phyloP scores from a whole-genome alignment of 2,888 invertebrate genomes.

The Megastigmus dorsalis region DNA sequence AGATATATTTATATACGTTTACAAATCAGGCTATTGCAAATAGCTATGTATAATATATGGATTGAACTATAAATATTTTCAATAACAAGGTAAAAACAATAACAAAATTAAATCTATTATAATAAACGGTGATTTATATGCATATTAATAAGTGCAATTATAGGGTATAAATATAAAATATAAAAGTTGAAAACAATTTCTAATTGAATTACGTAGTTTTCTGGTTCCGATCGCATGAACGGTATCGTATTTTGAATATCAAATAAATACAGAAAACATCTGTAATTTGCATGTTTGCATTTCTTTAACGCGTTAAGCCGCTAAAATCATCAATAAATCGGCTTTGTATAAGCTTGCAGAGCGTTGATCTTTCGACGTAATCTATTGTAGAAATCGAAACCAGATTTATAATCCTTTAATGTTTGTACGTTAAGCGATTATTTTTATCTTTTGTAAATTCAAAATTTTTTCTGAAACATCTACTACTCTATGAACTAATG shows the following conservation, averaged over 20 bases:
- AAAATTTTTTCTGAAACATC: conserved; percentile 1
- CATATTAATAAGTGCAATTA: conserved; percentile 48
- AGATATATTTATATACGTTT: conserved; percentile 42
- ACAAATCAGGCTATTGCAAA: conserved; percentile 50
- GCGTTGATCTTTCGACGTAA: neutral
- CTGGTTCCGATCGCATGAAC: conserved; percentile 24
- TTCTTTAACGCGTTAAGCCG: too few relatives aligned
- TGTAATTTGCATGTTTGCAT: too few relatives aligned
- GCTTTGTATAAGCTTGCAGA: neutral
- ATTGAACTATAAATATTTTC: conserved; percentile 38
- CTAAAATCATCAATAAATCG: too few relatives aligned
- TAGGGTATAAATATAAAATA: conserved; percentile 31
- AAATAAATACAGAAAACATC: too few relatives aligned
- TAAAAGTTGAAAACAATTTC: conserved; percentile 17
- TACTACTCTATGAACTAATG: conserved; percentile 4
- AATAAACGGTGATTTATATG: conserved; percentile 45
- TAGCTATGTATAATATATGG: conserved; percentile 41
- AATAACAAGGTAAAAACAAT: conserved; percentile 50
- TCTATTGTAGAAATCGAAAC: conserved; percentile 1
- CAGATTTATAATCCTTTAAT: neutral
- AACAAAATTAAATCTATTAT: conserved; percentile 50
- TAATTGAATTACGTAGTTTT: conserved; percentile 2
- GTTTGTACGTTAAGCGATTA: neutral
- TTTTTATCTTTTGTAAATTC: too few relatives aligned
- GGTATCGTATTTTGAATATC: too few relatives aligned